Conservation (phyloP, 2,113 vertebrate genomes). For the Podilymbus podiceps region DNA sequence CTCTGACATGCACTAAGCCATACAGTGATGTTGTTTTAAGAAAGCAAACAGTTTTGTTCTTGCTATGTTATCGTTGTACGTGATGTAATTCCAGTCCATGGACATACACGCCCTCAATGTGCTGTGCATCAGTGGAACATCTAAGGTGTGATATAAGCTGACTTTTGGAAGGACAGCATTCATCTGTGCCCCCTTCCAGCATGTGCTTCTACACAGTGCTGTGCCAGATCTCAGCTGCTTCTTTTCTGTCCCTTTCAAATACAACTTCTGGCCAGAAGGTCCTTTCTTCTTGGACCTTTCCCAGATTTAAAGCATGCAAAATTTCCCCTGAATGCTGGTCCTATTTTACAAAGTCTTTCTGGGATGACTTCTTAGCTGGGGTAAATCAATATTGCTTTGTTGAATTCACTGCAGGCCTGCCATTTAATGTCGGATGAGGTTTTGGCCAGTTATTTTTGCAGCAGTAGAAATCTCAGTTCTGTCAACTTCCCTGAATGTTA, state of each 20-base stretch:
- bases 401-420: not conserved
- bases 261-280: not conserved
- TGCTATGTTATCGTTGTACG: not conserved
- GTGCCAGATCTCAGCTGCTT: not conserved
- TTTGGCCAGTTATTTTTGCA: not conserved
- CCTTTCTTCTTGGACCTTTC: not conserved
- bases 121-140: not conserved
- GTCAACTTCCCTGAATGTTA: not conserved
- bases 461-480: not conserved
- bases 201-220: not conserved
- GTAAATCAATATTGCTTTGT: not conserved
- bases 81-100: not conserved
- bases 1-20: not conserved
- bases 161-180: not conserved
- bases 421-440: not conserved
- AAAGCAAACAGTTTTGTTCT: not conserved
- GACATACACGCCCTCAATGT: not conserved
- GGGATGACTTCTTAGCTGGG: not conserved
- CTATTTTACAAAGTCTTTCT: not conserved
- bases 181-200: not conserved
- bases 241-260: not conserved
- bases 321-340: not conserved
- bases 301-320: not conserved
- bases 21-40: not conserved
- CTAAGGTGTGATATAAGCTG: not conserved